A percentile compares a stretch with the other conserved stretches of the same genome.
Conservation (phyloP, 1,140 invertebrate genomes). For the Planococcus citri region DNA sequence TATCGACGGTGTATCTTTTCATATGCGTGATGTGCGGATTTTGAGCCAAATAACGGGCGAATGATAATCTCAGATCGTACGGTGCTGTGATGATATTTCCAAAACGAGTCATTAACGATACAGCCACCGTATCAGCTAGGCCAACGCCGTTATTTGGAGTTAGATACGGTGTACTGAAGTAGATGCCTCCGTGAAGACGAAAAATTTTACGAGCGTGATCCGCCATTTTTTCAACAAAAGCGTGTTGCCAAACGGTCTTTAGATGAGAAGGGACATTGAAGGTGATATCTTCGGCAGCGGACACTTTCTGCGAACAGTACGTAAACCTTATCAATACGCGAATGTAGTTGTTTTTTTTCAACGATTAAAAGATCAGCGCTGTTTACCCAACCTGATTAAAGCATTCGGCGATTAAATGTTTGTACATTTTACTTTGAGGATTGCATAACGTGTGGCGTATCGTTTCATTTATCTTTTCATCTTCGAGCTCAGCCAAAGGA, state of each 20-base stretch:
- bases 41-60: conserved; percentile 72
- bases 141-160: conserved; percentile 51
- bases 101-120: conserved; percentile 68
- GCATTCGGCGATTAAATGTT: conserved; percentile 56
- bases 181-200: conserved; percentile 59
- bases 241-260: conserved; percentile 28
- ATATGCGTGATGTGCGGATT: conserved; percentile 57
- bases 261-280: conserved; percentile 52
- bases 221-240: conserved; percentile 23
- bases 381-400: conserved; percentile 42
- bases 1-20: conserved; percentile 71
- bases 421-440: conserved; percentile 67
- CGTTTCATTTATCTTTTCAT: conserved; percentile 62
- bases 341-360: no score
- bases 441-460: conserved; percentile 62
- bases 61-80: conserved; percentile 46
- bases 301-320: conserved; percentile 38
- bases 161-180: conserved; percentile 59
- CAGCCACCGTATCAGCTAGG: conserved; percentile 46
- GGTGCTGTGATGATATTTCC: conserved; percentile 28
- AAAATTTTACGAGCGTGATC: conserved; percentile 49
- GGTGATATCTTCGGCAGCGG: conserved; percentile 54
- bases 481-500: conserved; percentile 59
- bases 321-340: no score
- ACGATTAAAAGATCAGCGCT: no score